Conservation (phyloP, 2,797 vertebrate genomes). For the Sus cebifrons region DNA sequence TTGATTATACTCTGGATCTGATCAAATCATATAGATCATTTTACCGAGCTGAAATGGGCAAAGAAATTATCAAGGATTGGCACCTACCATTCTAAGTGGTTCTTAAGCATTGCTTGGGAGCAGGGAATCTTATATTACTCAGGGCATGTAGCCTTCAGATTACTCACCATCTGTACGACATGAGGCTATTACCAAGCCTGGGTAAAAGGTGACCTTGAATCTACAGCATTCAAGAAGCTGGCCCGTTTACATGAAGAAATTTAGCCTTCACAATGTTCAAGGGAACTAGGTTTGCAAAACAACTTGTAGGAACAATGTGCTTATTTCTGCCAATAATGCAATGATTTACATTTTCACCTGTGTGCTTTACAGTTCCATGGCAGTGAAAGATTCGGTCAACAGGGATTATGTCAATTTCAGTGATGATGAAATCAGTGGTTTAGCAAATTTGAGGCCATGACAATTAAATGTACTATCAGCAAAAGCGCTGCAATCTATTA, state of each 20-base stretch:
- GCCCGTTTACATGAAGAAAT: background rate
- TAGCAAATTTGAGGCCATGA: background rate
- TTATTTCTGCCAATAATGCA: conserved; percentile 16
- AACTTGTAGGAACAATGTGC: background rate
- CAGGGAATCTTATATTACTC: background rate
- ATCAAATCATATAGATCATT: background rate
- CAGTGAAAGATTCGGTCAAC: conserved; percentile 1
- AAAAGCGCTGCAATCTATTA: background rate
- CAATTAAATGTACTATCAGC: conserved; percentile 36
- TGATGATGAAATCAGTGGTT: background rate
- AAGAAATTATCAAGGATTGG: background rate
- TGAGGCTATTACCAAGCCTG: background rate
- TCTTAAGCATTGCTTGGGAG: background rate
- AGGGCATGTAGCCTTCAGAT: background rate
- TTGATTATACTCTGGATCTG: background rate
- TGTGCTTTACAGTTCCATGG: background rate
- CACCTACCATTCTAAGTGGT: background rate
- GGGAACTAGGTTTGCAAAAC: background rate
- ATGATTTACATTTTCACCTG: conserved; percentile 43
- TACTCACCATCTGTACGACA: background rate
- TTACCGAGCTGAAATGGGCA: conserved; percentile 5
- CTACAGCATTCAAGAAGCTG: background rate
- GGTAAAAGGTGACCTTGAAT: background rate
- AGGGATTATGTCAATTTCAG: conserved; percentile 10
- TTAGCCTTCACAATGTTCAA: conserved; percentile 16